A percentile compares a stretch with the other conserved stretches of the same genome.
Evolutionary conservation across 2,888 invertebrate species (phyloP).

Genomic region (Phengaris arion): DNA sequence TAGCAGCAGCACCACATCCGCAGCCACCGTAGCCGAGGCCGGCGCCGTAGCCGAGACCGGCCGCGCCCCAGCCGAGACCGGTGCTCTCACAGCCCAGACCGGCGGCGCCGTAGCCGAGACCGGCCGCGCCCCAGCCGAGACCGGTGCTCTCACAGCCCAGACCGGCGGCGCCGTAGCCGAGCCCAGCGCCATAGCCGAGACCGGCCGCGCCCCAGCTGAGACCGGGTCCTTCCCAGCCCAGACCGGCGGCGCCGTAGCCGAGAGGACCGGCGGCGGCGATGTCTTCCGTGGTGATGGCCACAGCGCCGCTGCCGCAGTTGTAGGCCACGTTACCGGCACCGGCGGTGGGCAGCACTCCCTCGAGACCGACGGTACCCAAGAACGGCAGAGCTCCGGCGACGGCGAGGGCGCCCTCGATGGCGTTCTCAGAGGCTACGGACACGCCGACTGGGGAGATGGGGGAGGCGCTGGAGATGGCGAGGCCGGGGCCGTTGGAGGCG

Average conservation of each 20-base stretch:
- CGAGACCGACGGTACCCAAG: constrained; percentile 49
- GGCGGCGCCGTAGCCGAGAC: too few species aligned
- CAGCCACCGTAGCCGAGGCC: not conserved
- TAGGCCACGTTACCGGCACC: constrained; percentile 45
- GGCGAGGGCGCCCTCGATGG: constrained; percentile 45
- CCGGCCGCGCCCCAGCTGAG: not conserved
- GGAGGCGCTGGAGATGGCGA: constrained; percentile 44
- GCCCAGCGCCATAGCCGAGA: constrained; percentile 38
- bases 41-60: too few species aligned
- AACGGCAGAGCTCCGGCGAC: constrained; percentile 49
- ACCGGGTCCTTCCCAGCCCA: constrained; percentile 26
- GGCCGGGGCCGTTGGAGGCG: constrained; percentile 39
- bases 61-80: constrained; percentile 1
- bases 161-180: constrained; percentile 31
- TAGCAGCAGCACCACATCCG: not conserved
- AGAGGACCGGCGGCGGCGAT: constrained; percentile 27
- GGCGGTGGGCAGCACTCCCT: constrained; percentile 44
- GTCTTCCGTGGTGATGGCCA: constrained; percentile 42
- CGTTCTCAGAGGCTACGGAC: constrained; percentile 47
- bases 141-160: constrained; percentile 3
- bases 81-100: not conserved
- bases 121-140: too few species aligned
- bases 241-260: constrained; percentile 30
- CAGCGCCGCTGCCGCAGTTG: constrained; percentile 43
- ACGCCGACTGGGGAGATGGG: constrained; percentile 41